Conservation (phyloP, 2,797 vertebrate genomes). For the Leptatherina wallacei region DNA sequence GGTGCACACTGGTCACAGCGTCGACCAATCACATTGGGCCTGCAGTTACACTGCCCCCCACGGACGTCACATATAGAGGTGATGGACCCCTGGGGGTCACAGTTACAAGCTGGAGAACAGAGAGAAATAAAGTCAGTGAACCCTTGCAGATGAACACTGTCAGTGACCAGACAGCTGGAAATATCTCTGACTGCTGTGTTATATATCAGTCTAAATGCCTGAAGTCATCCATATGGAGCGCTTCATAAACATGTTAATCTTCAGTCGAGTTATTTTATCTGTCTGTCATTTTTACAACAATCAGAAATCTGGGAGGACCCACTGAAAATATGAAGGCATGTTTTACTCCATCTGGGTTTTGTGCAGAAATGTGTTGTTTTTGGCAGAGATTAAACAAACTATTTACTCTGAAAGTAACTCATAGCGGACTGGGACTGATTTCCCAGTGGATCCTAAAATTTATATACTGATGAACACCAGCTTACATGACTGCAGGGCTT, state of each 20-base stretch:
- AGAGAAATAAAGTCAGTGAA: slow-evolving; percentile 3
- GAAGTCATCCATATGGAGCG: background rate
- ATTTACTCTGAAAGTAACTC: background rate
- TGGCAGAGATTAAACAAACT: background rate
- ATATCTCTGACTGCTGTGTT: background rate
- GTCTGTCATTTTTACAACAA: background rate
- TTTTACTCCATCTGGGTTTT: background rate
- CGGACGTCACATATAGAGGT: slow-evolving; percentile 89
- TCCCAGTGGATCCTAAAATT: background rate
- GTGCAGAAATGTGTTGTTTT: background rate
- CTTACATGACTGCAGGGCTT: background rate
- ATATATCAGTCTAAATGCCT: background rate
- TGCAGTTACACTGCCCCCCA: slow-evolving; percentile 93
- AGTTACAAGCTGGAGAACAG: slow-evolving; percentile 86
- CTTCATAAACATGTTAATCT: background rate
- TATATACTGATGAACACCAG: background rate
- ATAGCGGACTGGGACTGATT: background rate
- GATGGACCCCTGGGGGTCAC: slow-evolving; percentile 91
- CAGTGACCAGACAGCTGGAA: background rate
- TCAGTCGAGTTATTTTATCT: background rate
- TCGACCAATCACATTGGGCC: slow-evolving; percentile 87
- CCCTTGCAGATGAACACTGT: background rate
- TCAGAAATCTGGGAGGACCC: background rate
- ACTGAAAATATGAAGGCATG: background rate
- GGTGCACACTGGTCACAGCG: slow-evolving; percentile 90